Evolutionary conservation across 1,140 invertebrate species (phyloP).

Genomic region (Tribolium madens): DNA sequence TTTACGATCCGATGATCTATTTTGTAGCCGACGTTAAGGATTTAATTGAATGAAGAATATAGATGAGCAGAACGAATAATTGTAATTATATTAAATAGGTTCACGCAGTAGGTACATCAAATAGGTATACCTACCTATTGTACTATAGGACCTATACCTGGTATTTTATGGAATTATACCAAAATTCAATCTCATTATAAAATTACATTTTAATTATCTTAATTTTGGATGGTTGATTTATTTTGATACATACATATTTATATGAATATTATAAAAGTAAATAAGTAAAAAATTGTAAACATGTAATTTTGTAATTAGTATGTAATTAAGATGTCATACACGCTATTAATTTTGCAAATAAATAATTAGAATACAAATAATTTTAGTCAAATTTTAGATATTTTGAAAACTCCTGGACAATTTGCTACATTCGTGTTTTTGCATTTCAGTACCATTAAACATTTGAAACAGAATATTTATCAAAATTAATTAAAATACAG

Average conservation of each 20-base stretch:
- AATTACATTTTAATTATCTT: too few relatives aligned
- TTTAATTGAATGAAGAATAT: not conserved
- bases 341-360: not conserved
- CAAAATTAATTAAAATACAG: too few relatives aligned
- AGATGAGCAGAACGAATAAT: not conserved
- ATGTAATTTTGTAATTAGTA: not conserved
- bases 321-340: not conserved
- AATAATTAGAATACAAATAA: not conserved
- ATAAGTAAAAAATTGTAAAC: not conserved
- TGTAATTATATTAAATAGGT: not conserved
- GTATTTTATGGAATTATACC: too few relatives aligned
- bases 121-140: too few relatives aligned
- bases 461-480: too few relatives aligned
- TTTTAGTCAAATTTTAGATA: not conserved
- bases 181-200: too few relatives aligned
- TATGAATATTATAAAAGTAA: not conserved
- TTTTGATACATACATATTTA: not conserved
- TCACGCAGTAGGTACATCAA: not conserved
- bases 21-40: not conserved
- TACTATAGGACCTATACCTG: too few relatives aligned
- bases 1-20: not conserved
- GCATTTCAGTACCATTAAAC: too few relatives aligned
- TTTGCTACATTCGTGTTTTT: too few relatives aligned
- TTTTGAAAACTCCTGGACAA: too few relatives aligned
- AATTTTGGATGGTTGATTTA: not conserved